Evolutionary conservation across 2,888 invertebrate genomes (phyloP).

Genomic region (Nomada ferruginata): DNA sequence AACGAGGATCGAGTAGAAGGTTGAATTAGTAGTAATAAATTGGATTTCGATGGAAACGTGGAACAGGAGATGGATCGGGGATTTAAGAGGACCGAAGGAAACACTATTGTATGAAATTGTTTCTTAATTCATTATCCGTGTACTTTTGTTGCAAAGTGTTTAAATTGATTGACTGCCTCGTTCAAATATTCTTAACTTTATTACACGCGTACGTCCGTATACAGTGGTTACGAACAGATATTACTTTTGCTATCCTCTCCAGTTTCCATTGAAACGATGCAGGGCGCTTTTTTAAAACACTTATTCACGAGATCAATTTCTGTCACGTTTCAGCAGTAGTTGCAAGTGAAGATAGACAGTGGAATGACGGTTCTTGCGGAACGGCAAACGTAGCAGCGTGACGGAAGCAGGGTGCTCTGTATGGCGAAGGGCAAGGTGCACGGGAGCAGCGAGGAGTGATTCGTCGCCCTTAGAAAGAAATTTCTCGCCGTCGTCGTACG

Average conservation of each 20-base stretch:
- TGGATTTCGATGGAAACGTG: neutral
- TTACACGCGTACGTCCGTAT: no score
- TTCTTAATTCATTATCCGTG: no score
- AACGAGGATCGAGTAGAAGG: constrained; percentile 19
- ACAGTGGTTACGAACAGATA: no score
- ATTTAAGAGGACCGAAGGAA: no score
- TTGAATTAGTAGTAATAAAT: constrained; percentile 5
- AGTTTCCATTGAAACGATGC: neutral
- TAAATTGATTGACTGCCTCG: no score
- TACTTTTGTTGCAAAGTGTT: no score
- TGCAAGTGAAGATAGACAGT: constrained; percentile 57
- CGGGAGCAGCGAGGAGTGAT: constrained; percentile 41
- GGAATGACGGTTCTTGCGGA: constrained; percentile 67
- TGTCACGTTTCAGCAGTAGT: constrained; percentile 68
- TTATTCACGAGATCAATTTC: no score
- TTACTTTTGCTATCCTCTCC: no score
- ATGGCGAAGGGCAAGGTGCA: constrained; percentile 47
- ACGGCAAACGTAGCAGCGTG: constrained; percentile 61
- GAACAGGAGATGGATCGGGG: neutral
- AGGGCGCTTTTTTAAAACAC: neutral
- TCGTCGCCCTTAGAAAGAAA: constrained; percentile 48
- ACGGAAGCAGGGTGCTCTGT: constrained; percentile 62
- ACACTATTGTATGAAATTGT: no score
- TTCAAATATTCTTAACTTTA: no score
- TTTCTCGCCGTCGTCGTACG: constrained; percentile 52